These are phyloP conservation scores for Dreissena polymorpha DNA, from an alignment of 1,140 invertebrate genomes.

Conservation along the genomic window DNA sequence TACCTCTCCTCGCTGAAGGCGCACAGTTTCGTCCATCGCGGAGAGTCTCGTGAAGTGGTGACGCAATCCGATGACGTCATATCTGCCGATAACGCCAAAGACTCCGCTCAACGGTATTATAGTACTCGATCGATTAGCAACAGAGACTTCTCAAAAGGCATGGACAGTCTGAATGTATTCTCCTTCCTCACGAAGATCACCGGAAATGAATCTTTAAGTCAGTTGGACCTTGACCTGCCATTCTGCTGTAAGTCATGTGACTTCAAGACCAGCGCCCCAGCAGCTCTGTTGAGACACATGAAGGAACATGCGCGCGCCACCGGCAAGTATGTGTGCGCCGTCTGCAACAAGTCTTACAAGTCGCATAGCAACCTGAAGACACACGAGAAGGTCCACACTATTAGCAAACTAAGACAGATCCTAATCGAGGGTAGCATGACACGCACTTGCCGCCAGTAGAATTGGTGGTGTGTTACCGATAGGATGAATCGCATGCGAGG, in stretches of 20 bases:
- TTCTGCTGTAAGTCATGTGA: slow-evolving; percentile 34
- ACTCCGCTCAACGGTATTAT: background rate
- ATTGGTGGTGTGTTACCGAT: background rate
- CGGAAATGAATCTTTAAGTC: background rate
- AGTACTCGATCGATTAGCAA: background rate
- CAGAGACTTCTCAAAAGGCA: background rate
- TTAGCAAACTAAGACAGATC: slow-evolving; percentile 14
- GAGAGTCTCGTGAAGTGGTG: background rate
- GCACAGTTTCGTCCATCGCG: slow-evolving; percentile 41
- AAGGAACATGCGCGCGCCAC: slow-evolving; percentile 21
- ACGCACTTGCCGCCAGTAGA: background rate
- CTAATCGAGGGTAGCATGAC: slow-evolving; percentile 7
- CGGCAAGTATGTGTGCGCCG: slow-evolving; percentile 8
- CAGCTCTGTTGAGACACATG: slow-evolving; percentile 36
- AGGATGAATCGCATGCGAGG: too few relatives aligned
- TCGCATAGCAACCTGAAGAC: slow-evolving; percentile 13
- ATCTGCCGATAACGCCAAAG: background rate
- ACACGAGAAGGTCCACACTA: slow-evolving; percentile 41
- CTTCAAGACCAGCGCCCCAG: slow-evolving; percentile 21
- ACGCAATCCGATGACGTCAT: background rate
- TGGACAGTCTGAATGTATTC: slow-evolving; percentile 15
- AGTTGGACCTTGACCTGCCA: background rate
- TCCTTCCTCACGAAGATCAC: background rate
- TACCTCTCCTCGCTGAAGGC: slow-evolving; percentile 27
- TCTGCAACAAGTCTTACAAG: slow-evolving; percentile 20